A percentile compares a stretch with the other conserved stretches of the same genome.
Evolutionary conservation across 2,797 vertebrate species (phyloP).

Genomic region (Gephyroberyx darwinii): DNA sequence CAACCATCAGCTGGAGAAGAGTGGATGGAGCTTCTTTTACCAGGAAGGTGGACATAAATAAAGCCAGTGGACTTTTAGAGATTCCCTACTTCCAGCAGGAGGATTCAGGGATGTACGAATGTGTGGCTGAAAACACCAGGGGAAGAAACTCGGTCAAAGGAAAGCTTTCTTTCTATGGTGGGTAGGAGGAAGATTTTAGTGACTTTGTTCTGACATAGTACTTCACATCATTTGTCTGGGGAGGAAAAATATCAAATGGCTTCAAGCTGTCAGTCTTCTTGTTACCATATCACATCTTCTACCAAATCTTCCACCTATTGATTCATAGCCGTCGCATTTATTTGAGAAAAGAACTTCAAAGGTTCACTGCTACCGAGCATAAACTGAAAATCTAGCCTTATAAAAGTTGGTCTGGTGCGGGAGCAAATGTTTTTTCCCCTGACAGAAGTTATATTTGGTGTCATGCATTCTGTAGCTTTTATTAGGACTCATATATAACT

Average conservation of each 20-base stretch:
- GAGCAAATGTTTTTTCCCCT: constrained; percentile 14
- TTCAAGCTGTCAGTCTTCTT: constrained; percentile 35
- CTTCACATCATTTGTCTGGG: constrained; percentile 28
- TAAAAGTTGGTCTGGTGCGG: constrained; percentile 37
- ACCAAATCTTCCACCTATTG: constrained; percentile 20
- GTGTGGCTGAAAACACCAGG: constrained; percentile 91
- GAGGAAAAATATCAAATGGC: constrained; percentile 18
- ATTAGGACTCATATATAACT: constrained; percentile 66
- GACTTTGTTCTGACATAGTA: constrained; percentile 52
- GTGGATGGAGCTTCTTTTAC: constrained; percentile 87
- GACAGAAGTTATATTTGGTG: constrained; percentile 68
- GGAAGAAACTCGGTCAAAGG: constrained; percentile 91
- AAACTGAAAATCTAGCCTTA: constrained; percentile 42
- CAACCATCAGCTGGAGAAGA: constrained; percentile 90
- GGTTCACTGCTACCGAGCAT: constrained; percentile 21
- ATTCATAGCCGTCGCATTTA: constrained; percentile 30
- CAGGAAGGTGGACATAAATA: constrained; percentile 90
- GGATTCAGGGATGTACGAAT: constrained; percentile 91
- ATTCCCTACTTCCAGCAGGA: constrained; percentile 96
- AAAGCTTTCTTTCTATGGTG: constrained; percentile 93
- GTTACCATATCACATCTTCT: constrained; percentile 39
- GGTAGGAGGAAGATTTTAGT: constrained; percentile 58
- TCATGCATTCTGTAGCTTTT: constrained; percentile 70
- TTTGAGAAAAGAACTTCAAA: constrained; percentile 8
- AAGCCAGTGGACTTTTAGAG: constrained; percentile 89